Conservation (phyloP, 1,140 invertebrate species). For the Medauroidea extradentata region DNA sequence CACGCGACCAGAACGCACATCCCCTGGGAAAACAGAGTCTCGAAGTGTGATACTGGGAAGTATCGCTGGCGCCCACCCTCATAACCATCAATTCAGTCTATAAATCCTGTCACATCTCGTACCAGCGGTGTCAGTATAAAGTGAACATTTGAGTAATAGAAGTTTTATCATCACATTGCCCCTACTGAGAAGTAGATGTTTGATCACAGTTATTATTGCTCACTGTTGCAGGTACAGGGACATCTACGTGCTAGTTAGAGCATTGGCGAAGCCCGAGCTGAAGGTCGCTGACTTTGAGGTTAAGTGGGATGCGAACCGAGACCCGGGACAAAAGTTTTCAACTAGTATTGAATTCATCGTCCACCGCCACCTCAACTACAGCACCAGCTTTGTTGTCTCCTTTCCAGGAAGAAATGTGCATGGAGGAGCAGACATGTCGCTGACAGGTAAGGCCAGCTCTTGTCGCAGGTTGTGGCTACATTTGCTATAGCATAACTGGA, state of each 20-base stretch:
- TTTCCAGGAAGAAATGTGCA: constrained; percentile 63
- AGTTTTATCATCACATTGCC: neutral
- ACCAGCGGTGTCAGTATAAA: neutral
- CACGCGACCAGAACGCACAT: too few species aligned
- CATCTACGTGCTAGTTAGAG: constrained; percentile 59
- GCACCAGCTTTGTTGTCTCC: constrained; percentile 55
- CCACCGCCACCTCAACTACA: constrained; percentile 52
- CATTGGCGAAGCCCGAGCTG: constrained; percentile 49
- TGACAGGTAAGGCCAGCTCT: neutral
- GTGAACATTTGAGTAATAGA: too few species aligned
- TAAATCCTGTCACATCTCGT: neutral
- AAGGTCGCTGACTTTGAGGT: constrained; percentile 63
- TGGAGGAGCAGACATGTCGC: neutral
- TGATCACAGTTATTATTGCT: too few species aligned
- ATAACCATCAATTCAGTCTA: too few species aligned
- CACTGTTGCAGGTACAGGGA: constrained; percentile 61
- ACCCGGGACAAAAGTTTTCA: constrained; percentile 64
- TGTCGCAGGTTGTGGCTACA: too few species aligned
- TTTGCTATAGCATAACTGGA: too few species aligned
- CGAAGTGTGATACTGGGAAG: too few species aligned
- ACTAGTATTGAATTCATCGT: constrained; percentile 48
- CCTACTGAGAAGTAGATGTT: too few species aligned
- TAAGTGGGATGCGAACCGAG: constrained; percentile 78
- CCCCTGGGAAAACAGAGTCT: too few species aligned
- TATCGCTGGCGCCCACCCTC: too few species aligned